phyloP scores from a whole-genome alignment of 2,797 vertebrate genomes.

The Sylvilagus floridanus region DNA sequence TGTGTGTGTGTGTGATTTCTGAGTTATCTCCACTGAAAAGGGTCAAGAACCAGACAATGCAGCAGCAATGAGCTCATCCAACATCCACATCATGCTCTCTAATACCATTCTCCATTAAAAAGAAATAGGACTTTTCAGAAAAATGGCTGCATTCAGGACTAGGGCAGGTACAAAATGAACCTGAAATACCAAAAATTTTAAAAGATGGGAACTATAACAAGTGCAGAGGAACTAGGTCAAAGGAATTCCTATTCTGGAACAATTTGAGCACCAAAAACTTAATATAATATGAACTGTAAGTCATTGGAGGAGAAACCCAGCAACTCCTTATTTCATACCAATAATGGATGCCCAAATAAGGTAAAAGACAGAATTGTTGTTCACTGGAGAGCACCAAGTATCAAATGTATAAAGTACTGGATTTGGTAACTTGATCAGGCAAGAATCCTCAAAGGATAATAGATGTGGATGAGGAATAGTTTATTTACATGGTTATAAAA shows the following conservation, averaged over 20 bases:
- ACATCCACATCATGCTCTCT: not conserved
- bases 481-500: not conserved
- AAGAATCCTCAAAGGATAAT: not conserved
- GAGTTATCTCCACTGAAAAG: not conserved
- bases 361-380: not conserved
- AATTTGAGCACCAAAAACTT: not conserved
- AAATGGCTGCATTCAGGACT: not conserved
- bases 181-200: not conserved
- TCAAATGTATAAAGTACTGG: not conserved
- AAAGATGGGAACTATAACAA: not conserved
- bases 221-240: not conserved
- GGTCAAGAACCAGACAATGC: not conserved
- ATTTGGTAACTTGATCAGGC: not conserved
- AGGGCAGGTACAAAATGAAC: not conserved
- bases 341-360: not conserved
- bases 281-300: not conserved
- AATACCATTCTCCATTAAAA: not conserved
- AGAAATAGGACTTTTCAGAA: not conserved
- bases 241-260: not conserved
- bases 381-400: accelerated
- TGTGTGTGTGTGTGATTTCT: not conserved
- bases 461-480: not conserved
- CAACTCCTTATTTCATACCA: not conserved
- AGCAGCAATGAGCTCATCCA: not conserved
- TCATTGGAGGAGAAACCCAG: not conserved